Conservation (phyloP, 2,888 invertebrate species). For the Argynnis bischoffii region DNA sequence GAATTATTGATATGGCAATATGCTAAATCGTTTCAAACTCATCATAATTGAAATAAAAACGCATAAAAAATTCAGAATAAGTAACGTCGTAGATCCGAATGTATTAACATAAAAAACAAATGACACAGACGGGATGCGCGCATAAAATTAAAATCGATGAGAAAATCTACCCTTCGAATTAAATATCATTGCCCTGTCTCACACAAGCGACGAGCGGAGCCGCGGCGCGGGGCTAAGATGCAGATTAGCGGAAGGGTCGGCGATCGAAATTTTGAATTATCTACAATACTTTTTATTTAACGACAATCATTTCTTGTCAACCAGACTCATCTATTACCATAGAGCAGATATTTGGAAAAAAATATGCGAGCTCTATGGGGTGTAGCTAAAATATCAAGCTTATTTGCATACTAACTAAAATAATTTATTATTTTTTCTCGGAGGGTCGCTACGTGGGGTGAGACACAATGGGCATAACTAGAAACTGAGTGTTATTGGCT, state of each 20-base stretch:
- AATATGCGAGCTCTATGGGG: conserved; percentile 71
- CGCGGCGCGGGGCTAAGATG: conserved; percentile 58
- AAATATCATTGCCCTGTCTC: conserved; percentile 78
- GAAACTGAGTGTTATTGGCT: conserved; percentile 78
- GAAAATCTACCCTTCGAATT: conserved; percentile 80
- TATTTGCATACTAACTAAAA: conserved; percentile 83
- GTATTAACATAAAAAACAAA: conserved; percentile 82
- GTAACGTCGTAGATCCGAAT: conserved; percentile 69
- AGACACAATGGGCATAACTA: conserved; percentile 74
- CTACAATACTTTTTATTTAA: conserved; percentile 24
- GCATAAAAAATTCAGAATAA: conserved; percentile 65
- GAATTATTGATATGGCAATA: conserved; percentile 41
- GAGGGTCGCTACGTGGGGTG: conserved; percentile 76
- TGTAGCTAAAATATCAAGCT: conserved; percentile 79
- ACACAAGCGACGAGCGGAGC: conserved; percentile 53
- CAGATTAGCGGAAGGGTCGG: conserved; percentile 69
- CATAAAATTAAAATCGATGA: conserved; percentile 83
- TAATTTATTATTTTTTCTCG: conserved; percentile 82
- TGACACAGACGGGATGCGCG: conserved; percentile 79
- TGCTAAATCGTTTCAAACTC: conserved; percentile 48
- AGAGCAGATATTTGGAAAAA: conserved; percentile 60
- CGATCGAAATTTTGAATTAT: conserved; percentile 35
- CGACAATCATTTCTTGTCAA: conserved; percentile 28
- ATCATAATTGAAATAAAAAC: conserved; percentile 59
- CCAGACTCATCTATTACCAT: conserved; percentile 20